Conservation (phyloP, 2,888 invertebrate genomes). For the Gari tellinella region DNA sequence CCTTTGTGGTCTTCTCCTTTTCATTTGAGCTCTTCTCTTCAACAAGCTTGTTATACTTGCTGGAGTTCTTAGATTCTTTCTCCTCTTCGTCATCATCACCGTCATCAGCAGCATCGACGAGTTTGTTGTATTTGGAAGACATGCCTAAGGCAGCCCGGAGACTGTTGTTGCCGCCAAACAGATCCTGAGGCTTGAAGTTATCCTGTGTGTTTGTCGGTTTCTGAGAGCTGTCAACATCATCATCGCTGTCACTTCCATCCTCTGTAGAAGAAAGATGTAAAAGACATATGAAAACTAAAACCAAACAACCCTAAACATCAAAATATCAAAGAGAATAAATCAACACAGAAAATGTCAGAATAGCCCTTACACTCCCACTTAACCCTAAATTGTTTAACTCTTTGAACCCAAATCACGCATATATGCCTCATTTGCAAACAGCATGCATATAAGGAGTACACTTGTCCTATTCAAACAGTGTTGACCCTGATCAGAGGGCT, state of each 20-base stretch:
- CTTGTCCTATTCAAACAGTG: too few species aligned
- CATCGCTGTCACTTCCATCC: slow-evolving; percentile 38
- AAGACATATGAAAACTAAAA: slow-evolving; percentile 8
- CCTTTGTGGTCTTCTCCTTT: slow-evolving; percentile 16
- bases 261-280: slow-evolving; percentile 27
- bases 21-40: slow-evolving; percentile 15
- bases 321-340: too few species aligned
- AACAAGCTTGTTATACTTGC: slow-evolving; percentile 43
- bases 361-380: not conserved
- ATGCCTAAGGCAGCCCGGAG: slow-evolving; percentile 85
- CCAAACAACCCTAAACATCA: too few species aligned
- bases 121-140: slow-evolving; percentile 90
- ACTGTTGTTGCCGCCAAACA: slow-evolving; percentile 67
- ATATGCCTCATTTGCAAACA: too few species aligned
- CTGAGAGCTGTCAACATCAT: slow-evolving; percentile 7
- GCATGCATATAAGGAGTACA: too few species aligned
- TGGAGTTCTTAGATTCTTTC: slow-evolving; percentile 20
- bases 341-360: too few species aligned
- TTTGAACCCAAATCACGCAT: too few species aligned
- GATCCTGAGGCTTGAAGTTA: slow-evolving; percentile 66
- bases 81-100: slow-evolving; percentile 76
- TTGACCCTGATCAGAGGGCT: too few species aligned
- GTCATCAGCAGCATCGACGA: slow-evolving; percentile 85
- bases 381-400: not conserved
- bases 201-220: slow-evolving; percentile 10